Base-by-base conservation (phyloP, 2,888 invertebrate genomes). In the Eugnorisma glareosa region DNA sequence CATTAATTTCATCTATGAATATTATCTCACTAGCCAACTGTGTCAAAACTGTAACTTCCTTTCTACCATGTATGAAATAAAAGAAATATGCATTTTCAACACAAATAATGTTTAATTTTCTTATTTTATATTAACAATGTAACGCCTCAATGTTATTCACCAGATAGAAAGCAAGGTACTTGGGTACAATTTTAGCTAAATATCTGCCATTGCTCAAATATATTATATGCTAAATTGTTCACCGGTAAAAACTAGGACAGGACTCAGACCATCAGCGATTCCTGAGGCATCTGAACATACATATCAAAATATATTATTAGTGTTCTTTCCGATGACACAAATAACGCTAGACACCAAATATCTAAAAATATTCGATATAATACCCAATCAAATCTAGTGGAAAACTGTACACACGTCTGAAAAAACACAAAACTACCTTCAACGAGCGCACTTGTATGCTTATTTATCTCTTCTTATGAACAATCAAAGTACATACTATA, bases 161-260 rank as follows among this genome's bases (percentile, higher is more conserved):
- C 64, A 71, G 86, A 88, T 86, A 88, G 82, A 86, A 88, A 87
- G 86, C 84, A 84, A 84, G 83, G 63, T 84, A 84, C 85, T 73
- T 70, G 63, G 43, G 61, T 74, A 74, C 66, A 72, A 57, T 75
- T 75, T 71, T 43, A 72, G 48, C 66, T 73, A 67, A 70, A 75
- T 75, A 85, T 78, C 67, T 78, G 73, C 37, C 37, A 54, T 73
- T 79, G 61, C 74, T 66, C 72, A 73, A 45, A 21, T 64, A 64
- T 68, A 51, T 51, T 40, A 40, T 61, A 51, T 51, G 54, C 37
- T 67, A 31, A 70, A 72, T 67, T 59, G 48, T 64, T 77, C 63
- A 74, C 51, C 59, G 43, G 61, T 48, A 57, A 63, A 67, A 67
- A 73, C 73, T 64, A 82, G 48, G 40, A 63, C 48, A 82, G 48